These are phyloP conservation scores for Stomatorhinus walkeri DNA, from an alignment of 2,797 vertebrate genomes.

Conservation along the genomic window DNA sequence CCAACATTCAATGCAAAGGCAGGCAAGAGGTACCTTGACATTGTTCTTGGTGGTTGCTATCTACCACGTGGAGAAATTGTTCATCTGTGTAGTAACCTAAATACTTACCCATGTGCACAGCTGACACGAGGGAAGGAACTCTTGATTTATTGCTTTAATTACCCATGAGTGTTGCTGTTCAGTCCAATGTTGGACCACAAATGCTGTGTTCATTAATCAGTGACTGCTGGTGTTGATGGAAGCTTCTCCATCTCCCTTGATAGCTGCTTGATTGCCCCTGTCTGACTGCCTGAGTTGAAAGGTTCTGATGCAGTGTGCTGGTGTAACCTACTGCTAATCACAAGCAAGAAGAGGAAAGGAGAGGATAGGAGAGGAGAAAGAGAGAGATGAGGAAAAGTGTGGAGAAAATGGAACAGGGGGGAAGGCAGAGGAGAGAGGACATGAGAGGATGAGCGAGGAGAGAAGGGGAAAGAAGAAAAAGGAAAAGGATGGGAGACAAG, in stretches of 20 bases:
- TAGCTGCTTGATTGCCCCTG: neutral
- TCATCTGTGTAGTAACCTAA: neutral
- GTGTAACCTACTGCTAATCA: neutral
- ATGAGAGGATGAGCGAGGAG: neutral
- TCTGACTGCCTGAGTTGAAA: neutral
- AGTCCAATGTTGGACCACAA: neutral
- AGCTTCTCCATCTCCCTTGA: neutral
- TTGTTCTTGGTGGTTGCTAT: neutral
- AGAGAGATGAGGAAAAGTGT: neutral
- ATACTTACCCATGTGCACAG: neutral
- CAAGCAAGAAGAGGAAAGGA: neutral
- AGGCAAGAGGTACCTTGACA: neutral
- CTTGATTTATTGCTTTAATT: slow-evolving; percentile 16
- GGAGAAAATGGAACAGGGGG: neutral
- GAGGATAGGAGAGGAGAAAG: neutral
- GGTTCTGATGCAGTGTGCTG: neutral
- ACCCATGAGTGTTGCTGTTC: neutral
- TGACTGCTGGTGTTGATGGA: neutral
- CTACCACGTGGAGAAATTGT: neutral
- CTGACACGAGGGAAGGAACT: neutral
- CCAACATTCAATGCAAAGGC: neutral
- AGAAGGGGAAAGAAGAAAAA: neutral
- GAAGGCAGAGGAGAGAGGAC: neutral
- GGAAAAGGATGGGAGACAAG: neutral
- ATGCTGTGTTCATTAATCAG: slow-evolving; percentile 6